Percentiles rank a stretch among this genome's conserved stretches.
Conservation (phyloP, 1,140 invertebrate species). For the Atta cephalotes region DNA sequence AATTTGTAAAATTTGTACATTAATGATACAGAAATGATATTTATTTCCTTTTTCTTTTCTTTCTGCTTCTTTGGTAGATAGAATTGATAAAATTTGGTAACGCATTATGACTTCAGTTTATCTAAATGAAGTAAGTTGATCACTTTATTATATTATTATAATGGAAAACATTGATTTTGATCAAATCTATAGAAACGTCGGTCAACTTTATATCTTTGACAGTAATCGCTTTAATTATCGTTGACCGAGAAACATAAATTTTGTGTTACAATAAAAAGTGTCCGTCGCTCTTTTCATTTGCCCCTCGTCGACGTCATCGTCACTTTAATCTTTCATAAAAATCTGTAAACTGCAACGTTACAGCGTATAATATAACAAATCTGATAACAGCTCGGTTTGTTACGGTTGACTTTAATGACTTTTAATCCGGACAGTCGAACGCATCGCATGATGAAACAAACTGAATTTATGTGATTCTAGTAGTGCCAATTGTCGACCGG, state of each 20-base stretch:
- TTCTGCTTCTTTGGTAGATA: not conserved
- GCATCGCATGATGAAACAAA: not conserved
- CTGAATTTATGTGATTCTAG: constrained; percentile 38
- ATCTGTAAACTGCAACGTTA: constrained; percentile 50
- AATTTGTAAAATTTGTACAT: not conserved
- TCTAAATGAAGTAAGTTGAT: not conserved
- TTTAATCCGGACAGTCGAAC: constrained; percentile 31
- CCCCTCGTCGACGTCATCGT: constrained; percentile 53
- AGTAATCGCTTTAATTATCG: constrained; percentile 59
- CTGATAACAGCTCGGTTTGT: constrained; percentile 42
- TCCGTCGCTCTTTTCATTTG: constrained; percentile 36
- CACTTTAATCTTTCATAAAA: constrained; percentile 53
- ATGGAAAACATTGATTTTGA: constrained; percentile 25
- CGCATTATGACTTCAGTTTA: not conserved
- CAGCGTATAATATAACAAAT: constrained; percentile 58
- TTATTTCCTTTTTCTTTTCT: not conserved
- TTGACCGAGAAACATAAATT: constrained; percentile 53
- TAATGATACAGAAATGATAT: not conserved
- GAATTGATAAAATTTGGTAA: constrained; percentile 1
- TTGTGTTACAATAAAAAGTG: constrained; percentile 48
- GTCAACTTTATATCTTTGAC: constrained; percentile 50
- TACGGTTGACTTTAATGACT: constrained; percentile 55
- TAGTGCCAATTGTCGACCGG: constrained; percentile 5
- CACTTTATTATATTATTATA: not conserved
- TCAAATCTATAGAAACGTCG: constrained; percentile 38